Evolutionary conservation across 2,113 vertebrate species (phyloP).

Genomic region (Gymnobelideus leadbeateri): DNA sequence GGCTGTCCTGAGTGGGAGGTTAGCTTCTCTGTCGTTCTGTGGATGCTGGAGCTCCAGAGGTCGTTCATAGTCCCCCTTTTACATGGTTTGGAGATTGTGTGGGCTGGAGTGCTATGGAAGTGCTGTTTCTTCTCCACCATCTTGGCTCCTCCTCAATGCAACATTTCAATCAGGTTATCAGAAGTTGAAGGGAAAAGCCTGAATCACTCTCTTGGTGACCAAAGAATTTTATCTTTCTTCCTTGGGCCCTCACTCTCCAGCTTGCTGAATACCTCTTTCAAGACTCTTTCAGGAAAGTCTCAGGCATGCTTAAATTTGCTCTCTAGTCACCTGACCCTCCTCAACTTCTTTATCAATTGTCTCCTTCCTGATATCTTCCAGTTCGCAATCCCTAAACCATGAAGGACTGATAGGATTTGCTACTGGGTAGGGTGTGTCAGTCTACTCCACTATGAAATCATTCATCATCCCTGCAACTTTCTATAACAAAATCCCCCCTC

Average conservation of each 20-base stretch:
- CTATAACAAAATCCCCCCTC: background rate
- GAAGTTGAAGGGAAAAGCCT: background rate
- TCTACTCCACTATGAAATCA: background rate
- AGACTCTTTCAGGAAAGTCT: background rate
- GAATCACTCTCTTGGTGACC: background rate
- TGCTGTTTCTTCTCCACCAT: too few relatives aligned
- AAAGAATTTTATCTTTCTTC: background rate
- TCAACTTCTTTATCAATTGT: background rate
- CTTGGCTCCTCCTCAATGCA: too few relatives aligned
- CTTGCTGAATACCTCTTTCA: background rate
- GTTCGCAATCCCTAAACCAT: background rate
- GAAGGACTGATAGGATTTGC: too few relatives aligned
- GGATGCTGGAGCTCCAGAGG: too few relatives aligned
- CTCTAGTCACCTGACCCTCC: background rate
- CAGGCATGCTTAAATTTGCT: background rate
- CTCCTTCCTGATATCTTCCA: background rate
- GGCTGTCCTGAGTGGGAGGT: too few relatives aligned
- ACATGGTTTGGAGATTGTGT: too few relatives aligned
- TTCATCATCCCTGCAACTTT: background rate
- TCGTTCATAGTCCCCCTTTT: too few relatives aligned
- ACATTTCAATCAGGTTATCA: background rate
- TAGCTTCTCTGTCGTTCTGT: too few relatives aligned
- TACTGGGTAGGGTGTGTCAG: background rate
- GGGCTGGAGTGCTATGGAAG: too few relatives aligned
- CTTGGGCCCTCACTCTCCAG: background rate